A percentile compares a stretch with the other conserved stretches of the same genome.
These are phyloP conservation scores for Rafetus swinhoei DNA, from an alignment of 2,113 vertebrate genomes.

Conservation along the genomic window DNA sequence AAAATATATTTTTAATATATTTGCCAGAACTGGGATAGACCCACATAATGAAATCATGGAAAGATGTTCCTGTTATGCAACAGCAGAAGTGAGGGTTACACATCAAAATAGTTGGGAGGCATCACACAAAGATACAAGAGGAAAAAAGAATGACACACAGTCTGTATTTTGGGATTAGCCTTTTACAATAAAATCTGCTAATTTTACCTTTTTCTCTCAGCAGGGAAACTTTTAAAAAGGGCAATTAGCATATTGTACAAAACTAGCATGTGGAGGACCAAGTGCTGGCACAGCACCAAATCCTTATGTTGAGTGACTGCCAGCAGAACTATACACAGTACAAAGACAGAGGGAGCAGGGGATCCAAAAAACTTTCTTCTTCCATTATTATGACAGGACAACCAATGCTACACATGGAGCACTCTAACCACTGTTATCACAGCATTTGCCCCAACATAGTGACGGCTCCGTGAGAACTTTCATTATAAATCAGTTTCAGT, in stretches of 20 bases:
- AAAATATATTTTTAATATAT: background rate
- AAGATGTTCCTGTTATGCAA: constrained; percentile 13
- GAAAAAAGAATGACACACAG: background rate
- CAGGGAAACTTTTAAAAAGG: constrained; percentile 9
- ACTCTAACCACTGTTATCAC: background rate
- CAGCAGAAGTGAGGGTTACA: constrained; percentile 19
- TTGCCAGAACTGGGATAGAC: background rate
- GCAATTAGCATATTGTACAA: background rate
- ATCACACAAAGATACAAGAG: background rate
- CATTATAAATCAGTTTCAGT: too few relatives aligned
- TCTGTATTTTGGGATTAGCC: constrained; percentile 33
- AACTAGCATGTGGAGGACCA: background rate
- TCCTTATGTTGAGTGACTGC: background rate
- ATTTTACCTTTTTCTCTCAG: background rate
- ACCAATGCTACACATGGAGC: background rate
- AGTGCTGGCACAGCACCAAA: background rate
- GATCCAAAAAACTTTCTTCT: background rate
- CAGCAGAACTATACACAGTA: background rate
- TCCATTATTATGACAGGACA: background rate
- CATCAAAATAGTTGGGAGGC: constrained; percentile 36
- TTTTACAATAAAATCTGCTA: constrained; percentile 19
- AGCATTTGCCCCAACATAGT: background rate
- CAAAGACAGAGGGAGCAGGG: background rate
- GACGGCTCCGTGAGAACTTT: background rate
- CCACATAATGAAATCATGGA: background rate